Conservation (phyloP, 2,888 invertebrate genomes). For the Abscondita cerata region DNA sequence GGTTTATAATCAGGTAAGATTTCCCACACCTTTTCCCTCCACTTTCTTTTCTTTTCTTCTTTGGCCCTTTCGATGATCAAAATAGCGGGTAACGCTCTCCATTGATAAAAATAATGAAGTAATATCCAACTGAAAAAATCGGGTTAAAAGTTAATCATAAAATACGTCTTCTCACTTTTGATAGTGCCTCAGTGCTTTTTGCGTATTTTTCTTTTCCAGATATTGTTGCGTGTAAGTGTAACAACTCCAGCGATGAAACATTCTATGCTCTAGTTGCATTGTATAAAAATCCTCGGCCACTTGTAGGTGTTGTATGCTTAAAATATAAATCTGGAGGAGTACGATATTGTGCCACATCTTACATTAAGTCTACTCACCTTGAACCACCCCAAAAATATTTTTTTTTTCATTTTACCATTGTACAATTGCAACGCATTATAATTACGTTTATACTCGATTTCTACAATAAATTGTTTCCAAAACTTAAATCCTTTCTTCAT, state of each 20-base stretch:
- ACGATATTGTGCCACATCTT: not conserved
- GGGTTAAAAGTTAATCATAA: not conserved
- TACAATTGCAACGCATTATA: slow-evolving; percentile 65
- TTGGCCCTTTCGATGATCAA: slow-evolving; percentile 70
- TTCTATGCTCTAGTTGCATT: slow-evolving; percentile 53
- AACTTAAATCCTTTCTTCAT: slow-evolving; percentile 38
- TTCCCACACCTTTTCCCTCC: slow-evolving; percentile 75
- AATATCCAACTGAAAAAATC: slow-evolving; percentile 48
- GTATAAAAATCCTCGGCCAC: slow-evolving; percentile 78
- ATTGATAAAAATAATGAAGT: slow-evolving; percentile 61
- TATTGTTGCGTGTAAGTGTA: slow-evolving; percentile 47
- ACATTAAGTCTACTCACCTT: slow-evolving; percentile 51
- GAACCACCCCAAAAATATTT: slow-evolving; percentile 61
- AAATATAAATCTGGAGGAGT: slow-evolving; percentile 59
- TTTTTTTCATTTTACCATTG: slow-evolving; percentile 60
- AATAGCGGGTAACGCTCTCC: slow-evolving; percentile 71
- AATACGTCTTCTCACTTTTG: slow-evolving; percentile 55
- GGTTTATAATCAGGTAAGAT: slow-evolving; percentile 74
- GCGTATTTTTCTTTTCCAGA: slow-evolving; percentile 40
- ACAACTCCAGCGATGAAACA: slow-evolving; percentile 51
- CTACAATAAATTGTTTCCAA: slow-evolving; percentile 45
- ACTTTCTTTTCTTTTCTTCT: slow-evolving; percentile 71
- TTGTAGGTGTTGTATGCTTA: slow-evolving; percentile 65
- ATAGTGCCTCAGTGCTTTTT: slow-evolving; percentile 59
- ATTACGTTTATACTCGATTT: slow-evolving; percentile 58